Percentiles rank a stretch among this genome's conserved stretches.
Conservation (phyloP, 37 sponge, comb jelly and placozoan genomes). For the Chondrilla cf. caribensis region DNA sequence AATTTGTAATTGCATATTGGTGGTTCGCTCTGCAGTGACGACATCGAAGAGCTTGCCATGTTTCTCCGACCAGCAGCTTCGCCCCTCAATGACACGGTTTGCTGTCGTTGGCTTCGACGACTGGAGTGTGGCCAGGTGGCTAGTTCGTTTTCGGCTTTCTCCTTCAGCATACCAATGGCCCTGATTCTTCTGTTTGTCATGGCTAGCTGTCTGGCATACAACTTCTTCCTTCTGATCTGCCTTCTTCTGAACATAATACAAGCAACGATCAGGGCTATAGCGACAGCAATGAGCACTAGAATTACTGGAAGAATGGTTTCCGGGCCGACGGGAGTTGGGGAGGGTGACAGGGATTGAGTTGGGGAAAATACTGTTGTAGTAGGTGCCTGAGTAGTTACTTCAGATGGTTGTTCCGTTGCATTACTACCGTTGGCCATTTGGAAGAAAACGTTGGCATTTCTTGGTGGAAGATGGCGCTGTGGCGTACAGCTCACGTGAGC, state of each 20-base stretch:
- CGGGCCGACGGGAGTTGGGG: background rate
- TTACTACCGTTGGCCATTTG: too few species aligned
- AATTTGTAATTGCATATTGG: background rate
- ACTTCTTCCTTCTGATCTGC: slow-evolving; percentile 15
- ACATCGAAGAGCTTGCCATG: background rate
- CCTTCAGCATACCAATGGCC: slow-evolving; percentile 31
- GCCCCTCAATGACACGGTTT: background rate
- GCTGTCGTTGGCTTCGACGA: background rate
- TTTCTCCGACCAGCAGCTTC: background rate
- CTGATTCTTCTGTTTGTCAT: slow-evolving; percentile 42
- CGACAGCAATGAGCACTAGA: slow-evolving; percentile 7
- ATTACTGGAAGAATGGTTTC: slow-evolving; percentile 30
- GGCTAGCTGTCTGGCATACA: slow-evolving; percentile 15
- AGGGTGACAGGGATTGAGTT: background rate
- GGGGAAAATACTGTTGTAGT: background rate
- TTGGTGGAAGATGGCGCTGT: too few species aligned
- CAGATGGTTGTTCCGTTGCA: background rate
- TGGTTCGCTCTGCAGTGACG: background rate
- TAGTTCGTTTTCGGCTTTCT: slow-evolving; percentile 9
- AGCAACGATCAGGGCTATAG: slow-evolving; percentile 13
- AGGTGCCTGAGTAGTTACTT: background rate
- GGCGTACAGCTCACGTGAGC: too few species aligned
- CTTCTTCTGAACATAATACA: slow-evolving; percentile 37
- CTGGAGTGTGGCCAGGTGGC: background rate
- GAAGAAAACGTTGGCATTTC: too few species aligned